Conservation (phyloP, 2,113 vertebrate genomes). For the Puma concolor region DNA sequence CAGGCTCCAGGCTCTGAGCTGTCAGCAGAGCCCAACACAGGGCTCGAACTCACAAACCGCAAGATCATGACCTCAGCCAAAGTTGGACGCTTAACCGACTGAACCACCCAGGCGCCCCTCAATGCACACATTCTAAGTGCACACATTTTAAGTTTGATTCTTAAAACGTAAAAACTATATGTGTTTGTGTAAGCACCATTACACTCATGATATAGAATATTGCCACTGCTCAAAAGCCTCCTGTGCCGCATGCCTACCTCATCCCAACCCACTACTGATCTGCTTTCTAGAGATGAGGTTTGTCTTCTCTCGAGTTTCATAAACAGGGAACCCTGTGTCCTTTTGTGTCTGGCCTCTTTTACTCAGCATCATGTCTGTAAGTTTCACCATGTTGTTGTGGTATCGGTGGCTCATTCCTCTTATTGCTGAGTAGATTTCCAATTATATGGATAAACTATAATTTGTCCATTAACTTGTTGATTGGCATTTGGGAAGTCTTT, state of each 20-base stretch:
- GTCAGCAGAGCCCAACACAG: too few relatives aligned
- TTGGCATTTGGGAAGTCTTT: not conserved
- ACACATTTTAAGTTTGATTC: not conserved
- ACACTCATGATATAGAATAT: fast-evolving
- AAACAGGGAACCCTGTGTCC: not conserved
- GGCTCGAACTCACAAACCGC: too few relatives aligned
- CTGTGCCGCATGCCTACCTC: fast-evolving
- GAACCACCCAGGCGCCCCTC: too few relatives aligned
- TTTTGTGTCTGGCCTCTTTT: not conserved
- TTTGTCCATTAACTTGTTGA: not conserved
- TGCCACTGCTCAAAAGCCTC: not conserved
- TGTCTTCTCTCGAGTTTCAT: not conserved
- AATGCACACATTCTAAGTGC: not conserved
- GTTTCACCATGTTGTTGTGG: fast-evolving
- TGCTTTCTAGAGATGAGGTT: not conserved
- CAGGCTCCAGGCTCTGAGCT: too few relatives aligned
- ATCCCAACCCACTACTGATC: not conserved
- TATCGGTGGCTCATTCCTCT: not conserved
- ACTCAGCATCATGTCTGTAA: not conserved
- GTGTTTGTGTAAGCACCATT: too few relatives aligned
- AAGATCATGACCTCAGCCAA: too few relatives aligned
- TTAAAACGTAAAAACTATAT: not conserved
- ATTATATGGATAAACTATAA: fast-evolving
- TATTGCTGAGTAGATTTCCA: too few relatives aligned
- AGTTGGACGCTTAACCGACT: too few relatives aligned